phyloP scores from a whole-genome alignment of 2,113 vertebrate genomes.

The Talpa occidentalis region DNA sequence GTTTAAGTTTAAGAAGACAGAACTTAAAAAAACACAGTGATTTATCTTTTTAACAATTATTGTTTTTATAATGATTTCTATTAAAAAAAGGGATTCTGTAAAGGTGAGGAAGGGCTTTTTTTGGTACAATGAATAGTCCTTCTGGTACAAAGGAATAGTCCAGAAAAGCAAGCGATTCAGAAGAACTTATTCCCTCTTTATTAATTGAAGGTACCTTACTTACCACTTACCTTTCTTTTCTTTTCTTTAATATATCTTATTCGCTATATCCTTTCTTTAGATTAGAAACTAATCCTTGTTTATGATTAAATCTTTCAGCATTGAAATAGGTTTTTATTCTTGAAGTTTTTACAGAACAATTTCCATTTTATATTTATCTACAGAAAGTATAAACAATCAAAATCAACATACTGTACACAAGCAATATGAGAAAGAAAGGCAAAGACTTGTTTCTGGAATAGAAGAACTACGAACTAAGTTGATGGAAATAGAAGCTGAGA shows the following conservation, averaged over 20 bases:
- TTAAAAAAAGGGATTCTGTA: neutral
- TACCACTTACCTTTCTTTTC: neutral
- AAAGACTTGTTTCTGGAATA: conserved; percentile 85
- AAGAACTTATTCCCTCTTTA: conserved; percentile 19
- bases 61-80: conserved; percentile 7
- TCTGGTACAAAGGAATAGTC: neutral
- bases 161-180: conserved; percentile 33
- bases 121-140: neutral
- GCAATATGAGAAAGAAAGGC: conserved; percentile 88
- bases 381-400: conserved; percentile 86
- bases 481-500: conserved; percentile 89
- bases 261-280: conserved; percentile 25
- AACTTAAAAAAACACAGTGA: neutral
- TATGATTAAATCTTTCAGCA: conserved; percentile 39
- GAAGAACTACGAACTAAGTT: conserved; percentile 89
- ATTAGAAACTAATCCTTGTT: conserved; percentile 50
- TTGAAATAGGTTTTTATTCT: conserved; percentile 41
- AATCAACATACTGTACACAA: conserved; percentile 88
- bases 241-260: conserved; percentile 21
- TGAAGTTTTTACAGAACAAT: conserved; percentile 46
- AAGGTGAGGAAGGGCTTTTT: neutral
- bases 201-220: conserved; percentile 28
- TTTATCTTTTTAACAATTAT: too few species aligned
- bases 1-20: conserved; percentile 24
- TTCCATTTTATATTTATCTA: conserved; percentile 69